phyloP scores from a whole-genome alignment of 2,113 vertebrate species.

The Cygnus atratus region DNA sequence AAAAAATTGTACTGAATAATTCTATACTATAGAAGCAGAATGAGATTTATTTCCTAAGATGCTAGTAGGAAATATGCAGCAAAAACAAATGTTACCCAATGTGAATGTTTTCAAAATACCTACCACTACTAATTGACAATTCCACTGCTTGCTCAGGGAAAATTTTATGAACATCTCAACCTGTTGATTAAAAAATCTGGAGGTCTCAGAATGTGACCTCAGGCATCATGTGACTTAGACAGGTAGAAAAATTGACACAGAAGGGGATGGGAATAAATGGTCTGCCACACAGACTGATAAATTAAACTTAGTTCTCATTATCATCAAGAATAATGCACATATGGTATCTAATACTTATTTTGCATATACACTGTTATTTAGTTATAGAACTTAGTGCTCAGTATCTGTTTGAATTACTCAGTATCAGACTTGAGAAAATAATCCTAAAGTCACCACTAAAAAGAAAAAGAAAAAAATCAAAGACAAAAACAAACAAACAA shows the following conservation, averaged over 20 bases:
- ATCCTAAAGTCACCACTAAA: background rate
- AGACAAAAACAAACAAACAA: no score
- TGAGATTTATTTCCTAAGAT: background rate
- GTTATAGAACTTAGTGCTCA: background rate
- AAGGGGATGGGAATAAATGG: background rate
- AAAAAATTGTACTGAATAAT: background rate
- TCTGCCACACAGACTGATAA: background rate
- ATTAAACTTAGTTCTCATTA: background rate
- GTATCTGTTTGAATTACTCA: background rate
- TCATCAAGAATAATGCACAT: background rate
- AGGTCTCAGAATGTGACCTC: background rate
- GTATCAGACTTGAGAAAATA: background rate
- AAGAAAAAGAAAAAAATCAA: background rate
- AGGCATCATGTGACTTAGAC: background rate
- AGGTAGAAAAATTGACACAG: background rate
- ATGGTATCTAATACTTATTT: background rate
- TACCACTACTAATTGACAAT: constrained; percentile 18
- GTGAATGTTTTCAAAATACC: background rate
- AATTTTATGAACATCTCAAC: background rate
- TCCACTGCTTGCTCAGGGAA: background rate
- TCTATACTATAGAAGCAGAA: background rate
- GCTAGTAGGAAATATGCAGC: background rate
- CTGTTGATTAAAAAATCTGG: background rate
- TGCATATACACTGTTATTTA: background rate
- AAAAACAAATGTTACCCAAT: background rate